phyloP scores from a whole-genome alignment of 2,888 invertebrate species.

The Xylophagus ater region DNA sequence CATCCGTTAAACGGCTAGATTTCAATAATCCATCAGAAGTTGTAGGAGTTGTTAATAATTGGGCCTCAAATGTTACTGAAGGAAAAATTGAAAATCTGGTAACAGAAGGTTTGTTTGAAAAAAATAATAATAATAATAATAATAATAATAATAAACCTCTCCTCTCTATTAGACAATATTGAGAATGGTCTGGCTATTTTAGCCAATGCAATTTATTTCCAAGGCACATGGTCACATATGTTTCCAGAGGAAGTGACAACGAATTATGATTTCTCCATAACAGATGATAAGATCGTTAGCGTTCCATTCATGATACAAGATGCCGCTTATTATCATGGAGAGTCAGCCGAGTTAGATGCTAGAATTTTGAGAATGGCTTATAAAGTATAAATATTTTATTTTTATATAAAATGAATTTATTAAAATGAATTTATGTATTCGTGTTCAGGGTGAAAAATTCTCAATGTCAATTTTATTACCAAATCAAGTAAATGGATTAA shows the following conservation, averaged over 20 bases:
- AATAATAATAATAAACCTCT: too few species aligned
- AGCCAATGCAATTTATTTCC: slow-evolving; percentile 72
- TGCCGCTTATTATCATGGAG: slow-evolving; percentile 51
- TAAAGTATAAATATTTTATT: slow-evolving; percentile 43
- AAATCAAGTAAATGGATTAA: slow-evolving; percentile 49
- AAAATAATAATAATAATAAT: too few species aligned
- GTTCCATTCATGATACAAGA: slow-evolving; percentile 60
- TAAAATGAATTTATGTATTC: not conserved
- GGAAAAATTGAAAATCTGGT: slow-evolving; percentile 60
- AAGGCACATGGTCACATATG: slow-evolving; percentile 63
- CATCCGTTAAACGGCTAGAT: slow-evolving; percentile 52
- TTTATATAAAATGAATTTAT: not conserved
- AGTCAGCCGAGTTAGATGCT: slow-evolving; percentile 51
- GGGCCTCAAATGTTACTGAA: slow-evolving; percentile 66
- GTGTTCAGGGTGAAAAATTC: slow-evolving; percentile 53
- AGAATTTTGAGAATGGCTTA: slow-evolving; percentile 66
- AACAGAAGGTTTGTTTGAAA: slow-evolving; percentile 41
- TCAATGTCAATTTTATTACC: slow-evolving; percentile 66
- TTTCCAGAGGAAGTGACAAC: slow-evolving; percentile 53
- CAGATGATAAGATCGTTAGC: slow-evolving; percentile 39
- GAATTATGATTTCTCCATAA: slow-evolving; percentile 48
- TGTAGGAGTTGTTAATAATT: slow-evolving; percentile 58
- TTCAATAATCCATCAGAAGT: slow-evolving; percentile 48
- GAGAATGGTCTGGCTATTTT: too few species aligned
- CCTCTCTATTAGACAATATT: slow-evolving; percentile 53